A percentile compares a stretch with the other conserved stretches of the same genome.
Conservation (phyloP, 2,113 vertebrate species). For the Eira barbara region DNA sequence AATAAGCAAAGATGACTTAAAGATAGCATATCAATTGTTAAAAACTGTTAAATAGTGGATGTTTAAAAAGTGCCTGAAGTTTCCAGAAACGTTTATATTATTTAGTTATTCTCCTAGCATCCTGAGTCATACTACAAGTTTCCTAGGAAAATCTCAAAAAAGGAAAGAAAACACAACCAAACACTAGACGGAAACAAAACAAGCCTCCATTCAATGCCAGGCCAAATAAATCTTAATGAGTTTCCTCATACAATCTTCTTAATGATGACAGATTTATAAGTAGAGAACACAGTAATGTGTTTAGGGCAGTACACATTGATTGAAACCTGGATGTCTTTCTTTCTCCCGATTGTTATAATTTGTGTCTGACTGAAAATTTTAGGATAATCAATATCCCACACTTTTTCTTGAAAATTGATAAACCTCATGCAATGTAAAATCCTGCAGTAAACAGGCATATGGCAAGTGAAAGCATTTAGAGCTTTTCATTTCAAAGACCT, state of each 20-base stretch:
- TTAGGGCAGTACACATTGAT: not conserved
- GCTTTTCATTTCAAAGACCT: not conserved
- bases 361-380: conserved; percentile 3
- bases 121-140: not conserved
- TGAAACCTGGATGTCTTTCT: not conserved
- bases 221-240: not conserved
- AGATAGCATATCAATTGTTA: not conserved
- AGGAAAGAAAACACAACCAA: not conserved
- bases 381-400: not conserved
- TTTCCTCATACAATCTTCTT: conserved; percentile 18
- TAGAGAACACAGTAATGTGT: not conserved
- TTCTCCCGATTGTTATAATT: not conserved
- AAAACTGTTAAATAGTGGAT: not conserved
- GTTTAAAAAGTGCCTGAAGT: not conserved
- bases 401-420: not conserved
- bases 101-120: conserved; percentile 26
- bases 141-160: conserved; percentile 38
- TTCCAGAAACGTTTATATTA: not conserved
- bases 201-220: not conserved
- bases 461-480: not conserved
- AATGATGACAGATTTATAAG: not conserved
- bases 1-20: conserved; percentile 7
- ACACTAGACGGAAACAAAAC: not conserved
- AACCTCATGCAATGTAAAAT: not conserved
- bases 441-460: not conserved